phyloP scores from a whole-genome alignment of 2,113 vertebrate species.

The Macaca mulatta region DNA sequence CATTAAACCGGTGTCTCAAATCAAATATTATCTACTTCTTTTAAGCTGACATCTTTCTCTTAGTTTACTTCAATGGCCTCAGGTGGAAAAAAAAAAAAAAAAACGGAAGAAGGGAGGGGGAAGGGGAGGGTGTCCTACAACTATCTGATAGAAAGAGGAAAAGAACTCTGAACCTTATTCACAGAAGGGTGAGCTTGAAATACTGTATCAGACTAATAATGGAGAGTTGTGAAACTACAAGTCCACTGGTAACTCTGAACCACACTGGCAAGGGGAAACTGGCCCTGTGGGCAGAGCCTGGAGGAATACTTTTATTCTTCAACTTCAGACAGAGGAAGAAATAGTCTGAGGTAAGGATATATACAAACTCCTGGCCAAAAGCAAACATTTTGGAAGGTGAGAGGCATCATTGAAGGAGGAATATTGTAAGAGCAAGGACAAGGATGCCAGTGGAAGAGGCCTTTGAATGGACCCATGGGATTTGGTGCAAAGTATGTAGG shows the following conservation, averaged over 20 bases:
- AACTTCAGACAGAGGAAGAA: not conserved
- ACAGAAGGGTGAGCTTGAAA: not conserved
- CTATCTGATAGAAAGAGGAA: not conserved
- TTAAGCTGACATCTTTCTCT: not conserved
- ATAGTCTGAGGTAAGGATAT: not conserved
- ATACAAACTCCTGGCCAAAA: not conserved
- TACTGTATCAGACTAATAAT: not conserved
- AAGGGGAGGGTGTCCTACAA: accelerated
- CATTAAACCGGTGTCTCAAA: not conserved
- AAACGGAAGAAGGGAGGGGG: too few relatives aligned
- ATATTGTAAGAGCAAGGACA: not conserved
- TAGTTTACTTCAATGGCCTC: not conserved
- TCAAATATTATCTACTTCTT: not conserved
- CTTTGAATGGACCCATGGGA: not conserved
- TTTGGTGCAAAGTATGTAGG: not conserved
- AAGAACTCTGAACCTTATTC: not conserved
- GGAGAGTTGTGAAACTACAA: not conserved
- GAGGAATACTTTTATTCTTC: not conserved
- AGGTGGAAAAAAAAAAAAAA: too few relatives aligned
- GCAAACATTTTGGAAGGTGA: not conserved
- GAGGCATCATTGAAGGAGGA: not conserved
- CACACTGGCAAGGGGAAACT: not conserved
- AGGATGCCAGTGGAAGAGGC: not conserved
- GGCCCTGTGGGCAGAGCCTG: not conserved
- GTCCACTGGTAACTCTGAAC: not conserved